Conservation (phyloP, 2,113 vertebrate species). For the Pseudopipra pipra region DNA sequence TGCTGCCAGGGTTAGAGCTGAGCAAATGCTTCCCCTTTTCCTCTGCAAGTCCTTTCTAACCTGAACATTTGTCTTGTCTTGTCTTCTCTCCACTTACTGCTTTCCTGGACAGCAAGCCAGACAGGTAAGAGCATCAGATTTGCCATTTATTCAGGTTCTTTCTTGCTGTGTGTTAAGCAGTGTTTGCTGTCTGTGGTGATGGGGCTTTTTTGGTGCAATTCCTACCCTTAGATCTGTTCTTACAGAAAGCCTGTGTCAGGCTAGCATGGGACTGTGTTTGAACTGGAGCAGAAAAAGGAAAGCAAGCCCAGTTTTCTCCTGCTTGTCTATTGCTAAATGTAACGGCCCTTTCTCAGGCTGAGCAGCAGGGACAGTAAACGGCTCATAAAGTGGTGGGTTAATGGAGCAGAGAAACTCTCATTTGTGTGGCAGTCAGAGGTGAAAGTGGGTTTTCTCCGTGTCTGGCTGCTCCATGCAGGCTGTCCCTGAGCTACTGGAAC, state of each 20-base stretch:
- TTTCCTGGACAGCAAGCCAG: slow-evolving; percentile 92
- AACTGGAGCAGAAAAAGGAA: background rate
- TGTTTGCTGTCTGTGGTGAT: background rate
- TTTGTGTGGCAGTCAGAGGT: slow-evolving; percentile 43
- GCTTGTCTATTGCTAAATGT: background rate
- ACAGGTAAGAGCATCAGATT: slow-evolving; percentile 86
- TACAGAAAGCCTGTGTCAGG: background rate
- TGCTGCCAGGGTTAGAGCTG: background rate
- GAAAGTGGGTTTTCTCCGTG: background rate
- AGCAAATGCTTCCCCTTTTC: slow-evolving; percentile 14
- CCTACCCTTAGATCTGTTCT: background rate
- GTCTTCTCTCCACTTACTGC: slow-evolving; percentile 72
- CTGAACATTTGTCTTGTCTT: slow-evolving; percentile 69
- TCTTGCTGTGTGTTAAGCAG: background rate
- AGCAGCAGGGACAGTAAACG: slow-evolving; percentile 7
- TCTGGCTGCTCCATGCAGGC: background rate
- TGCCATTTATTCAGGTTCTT: slow-evolving; percentile 3
- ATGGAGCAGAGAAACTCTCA: slow-evolving; percentile 41
- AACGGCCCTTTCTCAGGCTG: background rate
- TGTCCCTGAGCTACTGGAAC: background rate
- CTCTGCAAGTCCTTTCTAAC: slow-evolving; percentile 73
- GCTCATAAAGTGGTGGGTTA: slow-evolving; percentile 39
- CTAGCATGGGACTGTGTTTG: accelerated
- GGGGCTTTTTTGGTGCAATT: background rate
- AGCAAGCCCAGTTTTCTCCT: background rate